Percentiles rank a stretch among this genome's conserved stretches.
Evolutionary conservation across 1,140 invertebrate species (phyloP).

Genomic region (Drosophila willistoni): DNA sequence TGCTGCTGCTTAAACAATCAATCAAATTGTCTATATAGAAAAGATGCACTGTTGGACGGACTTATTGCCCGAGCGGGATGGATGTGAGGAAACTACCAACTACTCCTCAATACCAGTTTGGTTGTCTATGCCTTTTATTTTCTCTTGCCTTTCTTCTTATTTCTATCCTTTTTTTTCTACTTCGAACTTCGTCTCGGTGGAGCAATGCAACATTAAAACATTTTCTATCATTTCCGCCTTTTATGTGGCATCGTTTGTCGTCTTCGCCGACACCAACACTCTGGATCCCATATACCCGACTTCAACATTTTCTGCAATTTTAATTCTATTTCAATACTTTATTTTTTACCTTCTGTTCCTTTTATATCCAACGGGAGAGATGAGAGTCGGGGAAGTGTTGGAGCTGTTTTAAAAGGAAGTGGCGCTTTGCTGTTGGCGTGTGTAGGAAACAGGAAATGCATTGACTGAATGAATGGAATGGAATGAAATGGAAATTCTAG

Average conservation of each 20-base stretch:
- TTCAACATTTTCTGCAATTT: slow-evolving; percentile 71
- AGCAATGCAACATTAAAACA: slow-evolving; percentile 71
- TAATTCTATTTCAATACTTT: slow-evolving; percentile 69
- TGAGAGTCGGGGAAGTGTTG: slow-evolving; percentile 28
- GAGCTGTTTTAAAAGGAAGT: slow-evolving; percentile 57
- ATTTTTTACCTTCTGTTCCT: background rate
- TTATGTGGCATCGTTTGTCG: slow-evolving; percentile 53
- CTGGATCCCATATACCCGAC: slow-evolving; percentile 38
- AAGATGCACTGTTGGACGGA: slow-evolving; percentile 38
- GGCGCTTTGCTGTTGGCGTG: slow-evolving; percentile 53
- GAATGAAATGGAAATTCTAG: slow-evolving; percentile 64
- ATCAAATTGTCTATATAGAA: slow-evolving; percentile 65
- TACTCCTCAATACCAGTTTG: background rate
- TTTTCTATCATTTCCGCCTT: slow-evolving; percentile 76
- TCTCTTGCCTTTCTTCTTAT: background rate
- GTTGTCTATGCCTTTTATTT: background rate
- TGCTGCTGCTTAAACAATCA: slow-evolving; percentile 55
- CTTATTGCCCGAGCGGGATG: slow-evolving; percentile 32
- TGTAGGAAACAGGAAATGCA: slow-evolving; percentile 74
- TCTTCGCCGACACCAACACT: slow-evolving; percentile 16
- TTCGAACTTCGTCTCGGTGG: slow-evolving; percentile 3
- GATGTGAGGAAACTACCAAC: background rate
- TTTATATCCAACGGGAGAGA: background rate
- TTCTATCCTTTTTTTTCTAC: background rate
- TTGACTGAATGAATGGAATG: slow-evolving; percentile 57